These are phyloP conservation scores for Athetis lepigone DNA, from an alignment of 2,888 invertebrate genomes.

Conservation along the genomic window DNA sequence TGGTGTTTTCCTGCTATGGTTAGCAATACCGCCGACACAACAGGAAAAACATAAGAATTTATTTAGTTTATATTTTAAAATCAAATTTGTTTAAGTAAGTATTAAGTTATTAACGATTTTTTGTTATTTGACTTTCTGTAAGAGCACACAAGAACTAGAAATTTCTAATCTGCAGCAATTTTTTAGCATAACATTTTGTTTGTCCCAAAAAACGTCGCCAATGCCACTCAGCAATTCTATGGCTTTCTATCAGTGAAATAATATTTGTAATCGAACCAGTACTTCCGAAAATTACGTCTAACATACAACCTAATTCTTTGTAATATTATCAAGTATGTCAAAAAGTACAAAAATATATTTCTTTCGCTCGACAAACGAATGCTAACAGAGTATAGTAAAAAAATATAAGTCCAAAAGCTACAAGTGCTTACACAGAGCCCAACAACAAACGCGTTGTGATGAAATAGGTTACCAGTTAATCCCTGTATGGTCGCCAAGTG, in stretches of 20 bases:
- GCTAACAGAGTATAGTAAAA: background rate
- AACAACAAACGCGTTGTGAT: constrained; percentile 36
- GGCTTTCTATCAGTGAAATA: too few species aligned
- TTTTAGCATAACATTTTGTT: too few species aligned
- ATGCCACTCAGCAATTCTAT: too few species aligned
- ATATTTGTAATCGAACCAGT: too few species aligned
- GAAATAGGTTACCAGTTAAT: constrained; percentile 49
- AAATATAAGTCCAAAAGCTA: constrained; percentile 4
- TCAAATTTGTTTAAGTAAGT: background rate
- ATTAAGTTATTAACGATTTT: too few species aligned
- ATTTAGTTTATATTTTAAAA: background rate
- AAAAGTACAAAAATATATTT: background rate
- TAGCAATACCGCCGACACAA: background rate
- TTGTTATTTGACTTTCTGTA: too few species aligned
- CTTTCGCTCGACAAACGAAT: background rate
- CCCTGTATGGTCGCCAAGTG: constrained; percentile 50
- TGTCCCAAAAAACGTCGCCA: too few species aligned
- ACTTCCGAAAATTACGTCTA: too few species aligned
- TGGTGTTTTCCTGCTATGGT: background rate
- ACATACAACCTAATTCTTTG: too few species aligned
- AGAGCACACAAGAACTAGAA: too few species aligned
- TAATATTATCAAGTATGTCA: too few species aligned
- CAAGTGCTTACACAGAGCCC: constrained; percentile 20
- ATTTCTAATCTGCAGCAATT: too few species aligned
- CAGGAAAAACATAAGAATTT: background rate